phyloP scores from a whole-genome alignment of 2,113 vertebrate species.

The Pitta sordida region DNA sequence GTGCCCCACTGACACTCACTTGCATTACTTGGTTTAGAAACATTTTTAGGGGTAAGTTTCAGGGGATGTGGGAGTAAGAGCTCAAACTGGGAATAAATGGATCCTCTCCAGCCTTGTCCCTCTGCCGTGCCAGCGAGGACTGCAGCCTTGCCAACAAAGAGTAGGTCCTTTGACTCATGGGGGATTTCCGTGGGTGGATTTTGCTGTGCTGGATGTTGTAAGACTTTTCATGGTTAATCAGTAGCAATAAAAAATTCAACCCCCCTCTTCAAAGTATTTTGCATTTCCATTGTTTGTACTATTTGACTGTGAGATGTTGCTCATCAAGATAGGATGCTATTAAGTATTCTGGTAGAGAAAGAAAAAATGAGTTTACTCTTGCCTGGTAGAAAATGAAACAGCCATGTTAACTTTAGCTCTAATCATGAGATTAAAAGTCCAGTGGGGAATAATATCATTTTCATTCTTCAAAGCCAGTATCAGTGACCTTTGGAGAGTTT shows the following conservation, averaged over 20 bases:
- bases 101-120: not conserved
- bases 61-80: not conserved
- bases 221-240: not conserved
- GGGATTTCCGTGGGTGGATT: not conserved
- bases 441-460: slow-evolving; percentile 48
- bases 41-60: not conserved
- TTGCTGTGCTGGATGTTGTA: not conserved
- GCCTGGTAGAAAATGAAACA: slow-evolving; percentile 42
- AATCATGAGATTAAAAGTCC: slow-evolving; percentile 59
- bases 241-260: not conserved
- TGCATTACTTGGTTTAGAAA: not conserved
- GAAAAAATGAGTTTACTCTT: slow-evolving; percentile 40
- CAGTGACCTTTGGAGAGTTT: slow-evolving; percentile 53
- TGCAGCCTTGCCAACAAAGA: not conserved
- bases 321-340: slow-evolving; percentile 32
- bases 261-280: not conserved
- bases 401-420: slow-evolving; percentile 51
- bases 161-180: not conserved
- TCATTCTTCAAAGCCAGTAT: slow-evolving; percentile 37
- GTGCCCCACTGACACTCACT: not conserved
- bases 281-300: not conserved
- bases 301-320: slow-evolving; percentile 34
- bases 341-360: slow-evolving; percentile 23
- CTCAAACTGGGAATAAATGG: not conserved
- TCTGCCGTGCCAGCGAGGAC: not conserved